These are phyloP conservation scores for Pristionchus fissidentatus DNA, from an alignment of 2,888 invertebrate genomes.

Conservation along the genomic window DNA sequence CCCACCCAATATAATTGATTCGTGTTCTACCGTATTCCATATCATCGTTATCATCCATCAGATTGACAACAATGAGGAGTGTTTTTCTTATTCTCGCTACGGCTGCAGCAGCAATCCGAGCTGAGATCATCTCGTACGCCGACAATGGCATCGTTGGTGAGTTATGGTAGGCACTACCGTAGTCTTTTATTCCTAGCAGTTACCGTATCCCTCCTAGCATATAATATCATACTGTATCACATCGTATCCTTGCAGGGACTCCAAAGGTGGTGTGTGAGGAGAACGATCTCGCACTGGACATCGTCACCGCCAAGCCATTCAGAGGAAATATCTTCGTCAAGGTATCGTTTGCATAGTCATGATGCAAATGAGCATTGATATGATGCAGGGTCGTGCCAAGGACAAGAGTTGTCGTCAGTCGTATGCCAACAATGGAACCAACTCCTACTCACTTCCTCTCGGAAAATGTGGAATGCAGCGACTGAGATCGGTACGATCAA, in stretches of 20 bases:
- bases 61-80: neutral
- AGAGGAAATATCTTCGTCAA: constrained; percentile 74
- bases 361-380: neutral
- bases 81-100: constrained; percentile 21
- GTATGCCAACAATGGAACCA: constrained; percentile 70
- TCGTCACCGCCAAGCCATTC: constrained; percentile 72
- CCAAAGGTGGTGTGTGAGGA: constrained; percentile 74
- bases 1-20: neutral
- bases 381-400: constrained; percentile 67
- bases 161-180: neutral
- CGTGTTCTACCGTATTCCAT: neutral
- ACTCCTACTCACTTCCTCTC: constrained; percentile 71
- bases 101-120: neutral
- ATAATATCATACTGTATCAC: neutral
- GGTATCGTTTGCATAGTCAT: too few species aligned
- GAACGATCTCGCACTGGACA: constrained; percentile 72
- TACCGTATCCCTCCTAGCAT: neutral
- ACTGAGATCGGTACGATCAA: constrained; percentile 66
- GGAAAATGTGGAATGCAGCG: constrained; percentile 75
- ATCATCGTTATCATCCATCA: neutral
- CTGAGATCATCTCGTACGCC: constrained; percentile 42
- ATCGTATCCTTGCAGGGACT: constrained; percentile 59
- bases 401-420: constrained; percentile 72
- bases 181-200: neutral
- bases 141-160: constrained; percentile 47